Evolutionary conservation across 2,113 vertebrate species (phyloP).

Genomic region (Nanorana parkeri): DNA sequence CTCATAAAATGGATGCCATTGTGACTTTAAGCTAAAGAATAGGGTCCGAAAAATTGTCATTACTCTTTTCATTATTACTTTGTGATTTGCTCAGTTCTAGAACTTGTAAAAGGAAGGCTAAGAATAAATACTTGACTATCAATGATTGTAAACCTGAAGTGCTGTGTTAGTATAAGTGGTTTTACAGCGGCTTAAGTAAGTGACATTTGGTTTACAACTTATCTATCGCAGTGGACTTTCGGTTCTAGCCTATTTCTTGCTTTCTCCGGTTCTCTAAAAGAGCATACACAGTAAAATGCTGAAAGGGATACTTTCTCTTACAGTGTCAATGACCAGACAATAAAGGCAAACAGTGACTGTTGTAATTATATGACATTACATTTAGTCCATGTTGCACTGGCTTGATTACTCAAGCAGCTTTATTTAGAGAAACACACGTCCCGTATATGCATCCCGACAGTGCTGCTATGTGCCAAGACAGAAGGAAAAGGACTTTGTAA

Average conservation of each 20-base stretch:
- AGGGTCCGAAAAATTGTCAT: too few relatives aligned
- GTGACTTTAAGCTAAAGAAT: too few relatives aligned
- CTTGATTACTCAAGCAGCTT: slow-evolving; percentile 27
- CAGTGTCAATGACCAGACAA: slow-evolving; percentile 36
- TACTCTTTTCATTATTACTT: too few relatives aligned
- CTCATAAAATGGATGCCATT: too few relatives aligned
- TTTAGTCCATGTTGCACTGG: slow-evolving; percentile 7
- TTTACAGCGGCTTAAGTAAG: too few relatives aligned
- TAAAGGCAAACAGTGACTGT: slow-evolving; percentile 21
- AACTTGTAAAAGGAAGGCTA: too few relatives aligned
- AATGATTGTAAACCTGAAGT: too few relatives aligned
- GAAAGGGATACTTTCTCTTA: slow-evolving; percentile 9
- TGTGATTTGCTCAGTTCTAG: too few relatives aligned
- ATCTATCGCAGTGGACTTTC: background rate
- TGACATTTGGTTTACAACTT: too few relatives aligned
- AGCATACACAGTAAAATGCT: slow-evolving; percentile 7
- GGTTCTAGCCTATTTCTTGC: background rate
- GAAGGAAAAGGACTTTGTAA: background rate
- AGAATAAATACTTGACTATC: too few relatives aligned
- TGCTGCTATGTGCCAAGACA: background rate
- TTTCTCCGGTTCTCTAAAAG: background rate
- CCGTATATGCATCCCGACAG: background rate
- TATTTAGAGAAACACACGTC: slow-evolving; percentile 26
- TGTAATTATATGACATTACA: slow-evolving; percentile 26
- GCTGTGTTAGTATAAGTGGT: too few relatives aligned